Percentiles rank a stretch among this genome's conserved stretches.
Evolutionary conservation across 2,888 invertebrate genomes (phyloP).

Genomic region (Urechis unicinctus): DNA sequence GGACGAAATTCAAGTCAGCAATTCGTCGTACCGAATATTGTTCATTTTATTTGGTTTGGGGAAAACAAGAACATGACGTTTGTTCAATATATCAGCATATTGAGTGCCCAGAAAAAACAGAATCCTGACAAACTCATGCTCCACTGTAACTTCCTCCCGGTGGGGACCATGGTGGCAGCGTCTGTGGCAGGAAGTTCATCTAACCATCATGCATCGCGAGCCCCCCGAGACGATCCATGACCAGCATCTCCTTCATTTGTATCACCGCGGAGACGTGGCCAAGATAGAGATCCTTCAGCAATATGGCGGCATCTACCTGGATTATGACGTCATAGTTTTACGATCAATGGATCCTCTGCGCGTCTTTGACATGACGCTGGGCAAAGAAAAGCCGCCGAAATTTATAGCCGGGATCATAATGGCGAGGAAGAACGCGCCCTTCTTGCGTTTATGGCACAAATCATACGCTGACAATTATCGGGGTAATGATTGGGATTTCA

Average conservation of each 20-base stretch:
- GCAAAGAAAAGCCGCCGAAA: slow-evolving; percentile 19
- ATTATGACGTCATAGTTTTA: slow-evolving; percentile 22
- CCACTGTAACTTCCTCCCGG: slow-evolving; percentile 21
- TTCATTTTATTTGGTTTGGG: slow-evolving; percentile 23
- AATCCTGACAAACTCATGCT: slow-evolving; percentile 19
- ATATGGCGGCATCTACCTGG: slow-evolving; percentile 23
- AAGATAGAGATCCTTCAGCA: slow-evolving; percentile 20
- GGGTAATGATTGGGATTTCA: slow-evolving; percentile 20
- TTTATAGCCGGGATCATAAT: slow-evolving; percentile 20
- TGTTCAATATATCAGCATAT: slow-evolving; percentile 20
- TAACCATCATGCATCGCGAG: slow-evolving; percentile 10
- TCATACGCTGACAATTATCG: slow-evolving; percentile 20
- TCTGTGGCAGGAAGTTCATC: slow-evolving; percentile 12
- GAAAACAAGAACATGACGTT: slow-evolving; percentile 13
- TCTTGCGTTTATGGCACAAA: slow-evolving; percentile 15
- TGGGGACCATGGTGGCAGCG: slow-evolving; percentile 22
- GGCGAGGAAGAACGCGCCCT: slow-evolving; percentile 13
- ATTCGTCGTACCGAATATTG: slow-evolving; percentile 21
- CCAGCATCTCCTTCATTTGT: slow-evolving; percentile 13
- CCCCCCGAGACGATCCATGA: slow-evolving; percentile 10
- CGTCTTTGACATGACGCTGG: slow-evolving; percentile 15
- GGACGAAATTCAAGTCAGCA: neutral
- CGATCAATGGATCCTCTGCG: slow-evolving; percentile 18
- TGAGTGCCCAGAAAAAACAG: slow-evolving; percentile 20
- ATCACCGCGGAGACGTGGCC: slow-evolving; percentile 19